A percentile compares a stretch with the other conserved stretches of the same genome.
Evolutionary conservation across 2,113 vertebrate genomes (phyloP).

Genomic region (Amblyopsis rosae): DNA sequence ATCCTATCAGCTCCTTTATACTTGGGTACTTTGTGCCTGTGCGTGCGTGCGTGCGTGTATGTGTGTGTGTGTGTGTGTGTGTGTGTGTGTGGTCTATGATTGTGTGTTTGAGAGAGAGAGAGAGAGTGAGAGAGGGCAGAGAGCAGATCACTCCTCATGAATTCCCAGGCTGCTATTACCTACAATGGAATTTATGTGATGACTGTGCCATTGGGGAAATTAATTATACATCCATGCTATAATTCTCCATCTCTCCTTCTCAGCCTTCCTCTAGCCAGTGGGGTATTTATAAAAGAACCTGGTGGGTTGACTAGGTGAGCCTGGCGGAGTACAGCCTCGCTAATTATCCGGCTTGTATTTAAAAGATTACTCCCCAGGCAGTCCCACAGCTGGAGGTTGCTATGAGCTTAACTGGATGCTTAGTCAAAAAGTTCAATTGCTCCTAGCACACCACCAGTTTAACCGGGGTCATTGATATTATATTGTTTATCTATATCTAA

Average conservation of each 20-base stretch:
- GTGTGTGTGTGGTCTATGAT: constrained; percentile 10
- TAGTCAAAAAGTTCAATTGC: constrained; percentile 32
- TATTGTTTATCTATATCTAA: constrained; percentile 21
- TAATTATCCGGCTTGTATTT: constrained; percentile 45
- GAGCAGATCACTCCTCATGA: constrained; percentile 8
- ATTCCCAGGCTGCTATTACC: constrained; percentile 47
- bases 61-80: constrained; percentile 23
- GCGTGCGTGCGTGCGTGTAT: not conserved
- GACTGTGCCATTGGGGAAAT: constrained; percentile 58
- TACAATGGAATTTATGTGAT: constrained; percentile 62
- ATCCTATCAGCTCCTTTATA: constrained; percentile 53
- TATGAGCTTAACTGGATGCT: constrained; percentile 32
- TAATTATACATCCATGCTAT: constrained; percentile 65
- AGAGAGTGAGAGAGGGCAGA: not conserved
- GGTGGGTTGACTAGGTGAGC: constrained; percentile 13
- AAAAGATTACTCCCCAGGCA: constrained; percentile 29
- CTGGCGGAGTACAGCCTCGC: constrained; percentile 38
- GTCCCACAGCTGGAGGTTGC: constrained; percentile 30
- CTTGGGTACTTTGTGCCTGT: constrained; percentile 35
- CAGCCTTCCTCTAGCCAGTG: constrained; percentile 40
- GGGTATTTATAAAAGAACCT: constrained; percentile 28
- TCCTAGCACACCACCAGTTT: constrained; percentile 31
- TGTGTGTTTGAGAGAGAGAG: constrained; percentile 4
- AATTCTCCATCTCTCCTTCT: constrained; percentile 35
- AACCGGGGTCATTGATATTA: constrained; percentile 21